phyloP scores from a whole-genome alignment of 2,113 vertebrate species.

The Gorilla gorilla region DNA sequence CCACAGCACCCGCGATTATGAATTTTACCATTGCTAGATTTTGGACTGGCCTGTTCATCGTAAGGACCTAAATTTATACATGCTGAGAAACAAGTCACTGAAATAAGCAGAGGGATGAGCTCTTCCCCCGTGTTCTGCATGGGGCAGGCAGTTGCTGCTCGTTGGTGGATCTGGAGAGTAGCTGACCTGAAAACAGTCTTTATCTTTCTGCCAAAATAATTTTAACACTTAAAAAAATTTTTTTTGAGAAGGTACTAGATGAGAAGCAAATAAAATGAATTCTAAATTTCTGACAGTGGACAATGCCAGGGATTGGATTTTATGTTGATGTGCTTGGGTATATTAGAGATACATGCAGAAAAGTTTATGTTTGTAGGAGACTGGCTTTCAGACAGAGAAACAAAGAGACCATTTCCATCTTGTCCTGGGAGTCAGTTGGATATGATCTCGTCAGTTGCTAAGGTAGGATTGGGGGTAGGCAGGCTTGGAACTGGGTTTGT shows the following conservation, averaged over 20 bases:
- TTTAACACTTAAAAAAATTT: conserved; percentile 19
- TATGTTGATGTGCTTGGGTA: not conserved
- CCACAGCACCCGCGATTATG: not conserved
- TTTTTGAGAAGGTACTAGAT: conserved; percentile 8
- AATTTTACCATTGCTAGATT: not conserved
- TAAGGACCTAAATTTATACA: not conserved
- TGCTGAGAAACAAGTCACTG: not conserved
- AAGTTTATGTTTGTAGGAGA: not conserved
- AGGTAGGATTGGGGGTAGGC: not conserved
- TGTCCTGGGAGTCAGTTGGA: not conserved
- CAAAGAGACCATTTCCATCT: not conserved
- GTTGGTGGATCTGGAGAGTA: not conserved
- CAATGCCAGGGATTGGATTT: not conserved
- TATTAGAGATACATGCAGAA: not conserved
- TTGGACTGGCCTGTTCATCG: not conserved
- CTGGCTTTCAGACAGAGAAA: conserved; percentile 17
- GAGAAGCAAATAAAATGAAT: conserved; percentile 15
- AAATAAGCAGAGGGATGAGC: not conserved
- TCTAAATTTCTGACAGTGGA: not conserved
- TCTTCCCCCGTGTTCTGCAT: not conserved
- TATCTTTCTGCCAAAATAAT: not conserved
- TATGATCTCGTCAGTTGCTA: not conserved
- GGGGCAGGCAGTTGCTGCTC: not conserved
- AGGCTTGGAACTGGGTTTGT: not conserved
- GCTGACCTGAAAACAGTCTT: not conserved